phyloP scores from a whole-genome alignment of 2,888 invertebrate species.

The Rugalucina vietnamica region DNA sequence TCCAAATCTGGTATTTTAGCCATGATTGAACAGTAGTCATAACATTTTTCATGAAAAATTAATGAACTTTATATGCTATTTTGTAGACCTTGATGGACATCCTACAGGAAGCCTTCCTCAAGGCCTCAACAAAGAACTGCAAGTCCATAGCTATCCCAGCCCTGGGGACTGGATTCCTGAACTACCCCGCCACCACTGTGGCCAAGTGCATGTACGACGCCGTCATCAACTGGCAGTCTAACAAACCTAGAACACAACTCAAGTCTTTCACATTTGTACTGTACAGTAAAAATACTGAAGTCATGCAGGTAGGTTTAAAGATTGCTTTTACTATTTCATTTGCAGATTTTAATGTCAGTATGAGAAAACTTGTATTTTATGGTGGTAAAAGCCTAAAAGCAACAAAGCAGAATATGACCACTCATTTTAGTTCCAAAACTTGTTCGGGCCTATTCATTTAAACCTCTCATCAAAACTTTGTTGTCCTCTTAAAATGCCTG shows the following conservation, averaged over 20 bases:
- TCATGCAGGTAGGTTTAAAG: constrained; percentile 56
- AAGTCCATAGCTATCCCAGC: constrained; percentile 66
- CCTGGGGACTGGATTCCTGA: constrained; percentile 65
- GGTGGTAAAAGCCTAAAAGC: too few relatives aligned
- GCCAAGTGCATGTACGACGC: constrained; percentile 65
- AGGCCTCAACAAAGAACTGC: constrained; percentile 50
- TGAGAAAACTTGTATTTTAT: too few relatives aligned
- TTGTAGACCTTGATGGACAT: constrained; percentile 57
- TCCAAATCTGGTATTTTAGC: too few relatives aligned
- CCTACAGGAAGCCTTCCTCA: constrained; percentile 53
- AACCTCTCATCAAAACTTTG: too few relatives aligned
- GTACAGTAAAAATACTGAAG: constrained; percentile 62
- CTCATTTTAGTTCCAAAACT: too few relatives aligned
- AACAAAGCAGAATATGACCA: too few relatives aligned
- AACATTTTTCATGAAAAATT: too few relatives aligned
- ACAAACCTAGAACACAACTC: constrained; percentile 57
- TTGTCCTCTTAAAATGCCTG: too few relatives aligned
- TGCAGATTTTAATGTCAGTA: too few relatives aligned
- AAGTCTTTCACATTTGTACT: constrained; percentile 65
- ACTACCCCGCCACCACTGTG: constrained; percentile 60
- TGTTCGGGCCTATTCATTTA: too few relatives aligned
- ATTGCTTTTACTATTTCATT: too few relatives aligned
- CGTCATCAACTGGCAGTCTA: constrained; percentile 59
- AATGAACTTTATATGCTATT: not conserved
- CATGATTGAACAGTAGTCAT: too few relatives aligned